Conservation (phyloP, 2,113 vertebrate species). For the Dolichotis patagonum region DNA sequence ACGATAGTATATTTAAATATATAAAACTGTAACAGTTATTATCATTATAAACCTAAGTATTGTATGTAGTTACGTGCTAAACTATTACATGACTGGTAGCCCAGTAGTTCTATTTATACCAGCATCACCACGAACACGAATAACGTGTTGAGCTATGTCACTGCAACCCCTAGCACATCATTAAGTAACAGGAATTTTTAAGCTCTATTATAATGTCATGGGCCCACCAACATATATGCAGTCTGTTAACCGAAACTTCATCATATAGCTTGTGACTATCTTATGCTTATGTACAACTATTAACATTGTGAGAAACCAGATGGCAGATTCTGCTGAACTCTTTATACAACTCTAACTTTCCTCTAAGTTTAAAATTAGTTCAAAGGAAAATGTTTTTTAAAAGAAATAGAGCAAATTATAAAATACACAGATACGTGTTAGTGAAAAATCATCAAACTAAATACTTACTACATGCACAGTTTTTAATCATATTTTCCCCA, state of each 20-base stretch:
- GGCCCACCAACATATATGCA: background rate
- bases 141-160: background rate
- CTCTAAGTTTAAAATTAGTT: background rate
- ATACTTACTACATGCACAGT: background rate
- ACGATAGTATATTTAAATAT: background rate
- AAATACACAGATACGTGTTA: background rate
- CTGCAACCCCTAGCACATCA: background rate
- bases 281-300: background rate
- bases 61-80: background rate
- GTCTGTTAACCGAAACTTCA: background rate
- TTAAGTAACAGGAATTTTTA: background rate
- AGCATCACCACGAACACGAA: background rate
- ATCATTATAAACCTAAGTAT: background rate
- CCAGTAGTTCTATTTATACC: background rate
- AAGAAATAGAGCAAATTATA: background rate
- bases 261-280: background rate
- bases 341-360: background rate
- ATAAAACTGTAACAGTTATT: background rate
- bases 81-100: background rate
- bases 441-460: background rate
- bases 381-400: background rate
- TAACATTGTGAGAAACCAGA: background rate
- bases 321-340: background rate
- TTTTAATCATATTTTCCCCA: background rate
- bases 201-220: background rate